Conservation (phyloP, 2,888 invertebrate species). For the Rhagonycha lutea region DNA sequence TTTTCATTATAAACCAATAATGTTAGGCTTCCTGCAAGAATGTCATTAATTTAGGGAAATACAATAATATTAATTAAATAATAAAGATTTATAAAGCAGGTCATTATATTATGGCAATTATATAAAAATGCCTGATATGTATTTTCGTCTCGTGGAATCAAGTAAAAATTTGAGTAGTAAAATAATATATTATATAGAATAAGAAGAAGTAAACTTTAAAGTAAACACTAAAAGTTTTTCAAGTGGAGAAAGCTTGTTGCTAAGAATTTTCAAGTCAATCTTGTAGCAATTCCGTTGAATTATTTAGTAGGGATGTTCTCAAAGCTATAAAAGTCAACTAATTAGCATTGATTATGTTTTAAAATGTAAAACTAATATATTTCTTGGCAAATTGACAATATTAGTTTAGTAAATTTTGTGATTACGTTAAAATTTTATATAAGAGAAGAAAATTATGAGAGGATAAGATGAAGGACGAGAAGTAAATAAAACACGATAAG, state of each 20-base stretch:
- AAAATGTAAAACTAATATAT: not conserved
- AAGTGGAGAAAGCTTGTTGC: not conserved
- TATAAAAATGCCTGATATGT: not conserved
- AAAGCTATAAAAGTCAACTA: constrained; percentile 1
- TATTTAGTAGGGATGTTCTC: not conserved
- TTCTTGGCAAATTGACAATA: not conserved
- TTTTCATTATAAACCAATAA: constrained; percentile 28
- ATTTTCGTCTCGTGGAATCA: not conserved
- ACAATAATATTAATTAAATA: not conserved
- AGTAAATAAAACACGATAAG: constrained; percentile 15
- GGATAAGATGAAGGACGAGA: not conserved
- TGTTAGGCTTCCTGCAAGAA: constrained; percentile 18
- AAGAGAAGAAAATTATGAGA: not conserved
- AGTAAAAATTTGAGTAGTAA: not conserved
- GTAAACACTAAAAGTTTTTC: not conserved
- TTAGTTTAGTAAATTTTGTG: not conserved
- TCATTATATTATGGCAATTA: not conserved
- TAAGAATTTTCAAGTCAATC: constrained; percentile 1
- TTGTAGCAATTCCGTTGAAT: not conserved
- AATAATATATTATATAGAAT: not conserved
- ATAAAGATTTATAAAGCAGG: not conserved
- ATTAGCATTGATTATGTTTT: constrained; percentile 1
- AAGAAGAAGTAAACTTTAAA: not conserved
- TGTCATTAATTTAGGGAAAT: constrained; percentile 19
- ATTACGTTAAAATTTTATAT: not conserved